Evolutionary conservation across 2,888 invertebrate species (phyloP).

Genomic region (Eupithecia tripunctaria): DNA sequence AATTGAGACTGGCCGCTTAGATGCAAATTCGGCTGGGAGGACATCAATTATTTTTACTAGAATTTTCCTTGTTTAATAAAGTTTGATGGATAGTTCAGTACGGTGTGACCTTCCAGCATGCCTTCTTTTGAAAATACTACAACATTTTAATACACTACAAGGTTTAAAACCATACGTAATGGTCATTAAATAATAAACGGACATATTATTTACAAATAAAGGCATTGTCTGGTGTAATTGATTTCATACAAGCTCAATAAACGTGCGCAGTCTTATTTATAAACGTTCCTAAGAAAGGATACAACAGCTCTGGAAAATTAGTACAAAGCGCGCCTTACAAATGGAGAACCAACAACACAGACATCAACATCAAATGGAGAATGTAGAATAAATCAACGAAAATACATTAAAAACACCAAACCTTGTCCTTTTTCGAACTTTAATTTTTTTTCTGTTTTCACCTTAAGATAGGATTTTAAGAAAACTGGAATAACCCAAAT

Average conservation of each 20-base stretch:
- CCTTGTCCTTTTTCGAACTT: too few relatives aligned
- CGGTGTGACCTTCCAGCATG: neutral
- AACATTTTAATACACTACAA: neutral
- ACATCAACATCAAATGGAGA: too few relatives aligned
- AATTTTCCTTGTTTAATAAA: too few relatives aligned
- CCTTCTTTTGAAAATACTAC: neutral
- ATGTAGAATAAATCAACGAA: too few relatives aligned
- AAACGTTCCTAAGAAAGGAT: neutral
- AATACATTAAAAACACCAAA: too few relatives aligned
- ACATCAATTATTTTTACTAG: too few relatives aligned
- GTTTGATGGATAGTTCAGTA: neutral
- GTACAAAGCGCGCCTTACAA: neutral
- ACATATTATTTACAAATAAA: constrained; percentile 28
- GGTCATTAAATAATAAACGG: constrained; percentile 5
- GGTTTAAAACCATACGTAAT: neutral
- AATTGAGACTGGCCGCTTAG: too few relatives aligned
- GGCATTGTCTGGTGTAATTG: constrained; percentile 6
- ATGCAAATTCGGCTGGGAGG: too few relatives aligned
- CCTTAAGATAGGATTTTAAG: too few relatives aligned
- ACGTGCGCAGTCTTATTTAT: constrained; percentile 6
- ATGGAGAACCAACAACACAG: neutral
- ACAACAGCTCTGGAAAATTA: neutral
- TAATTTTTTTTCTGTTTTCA: too few relatives aligned
- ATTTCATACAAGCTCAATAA: constrained; percentile 17
- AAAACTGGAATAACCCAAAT: too few relatives aligned